Base-by-base conservation (phyloP, 1,140 invertebrate species). In the Cecropterus lyciades region DNA sequence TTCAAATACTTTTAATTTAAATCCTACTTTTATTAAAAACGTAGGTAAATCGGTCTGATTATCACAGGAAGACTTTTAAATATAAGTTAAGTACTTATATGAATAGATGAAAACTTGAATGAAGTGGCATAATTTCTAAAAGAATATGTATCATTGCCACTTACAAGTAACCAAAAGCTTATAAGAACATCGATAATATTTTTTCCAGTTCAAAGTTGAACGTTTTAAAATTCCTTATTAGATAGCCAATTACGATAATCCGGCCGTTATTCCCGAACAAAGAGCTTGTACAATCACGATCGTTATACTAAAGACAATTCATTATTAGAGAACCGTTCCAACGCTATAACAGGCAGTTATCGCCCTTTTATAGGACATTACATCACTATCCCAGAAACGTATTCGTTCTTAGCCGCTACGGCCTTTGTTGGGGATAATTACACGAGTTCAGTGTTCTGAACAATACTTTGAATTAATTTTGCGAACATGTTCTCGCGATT, bases 351-450 rank as follows among this genome's bases (percentile, higher is more conserved):
- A 84, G 85, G 70, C 82, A 73, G 82, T 87, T 89, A 91, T 88
- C 86, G 87, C 87, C 85, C 89, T 89, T 91, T 91, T 91, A 89
- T 89, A 85, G 89, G 72, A 78, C 87, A 89, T 91, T 91, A 91
- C 85, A 87, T 69, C 72, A 91, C 89, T 91, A 89, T 89, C 82
- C 84, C 79, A 85, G 84, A 80, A 83, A 84, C 77, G 81, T 82
- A 81, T 77, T 79, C 68, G 78, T 78, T 82, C 75, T 84, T 85
- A 82, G 85, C 79, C 72, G 75, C 71, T 73, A 78, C 27, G 75
- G 52, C 73, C 70, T 80, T 86, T 88, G 80, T 85, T 79, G 53
- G 37, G 73, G 75, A 76, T 87, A 89, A 89, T 89, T 86, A 71
- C 65, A 46, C 33, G 53, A 7, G 46, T 53, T 62, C 40, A n/a